Conservation (phyloP, 2,888 invertebrate genomes). For the Lampropteryx suffumata region DNA sequence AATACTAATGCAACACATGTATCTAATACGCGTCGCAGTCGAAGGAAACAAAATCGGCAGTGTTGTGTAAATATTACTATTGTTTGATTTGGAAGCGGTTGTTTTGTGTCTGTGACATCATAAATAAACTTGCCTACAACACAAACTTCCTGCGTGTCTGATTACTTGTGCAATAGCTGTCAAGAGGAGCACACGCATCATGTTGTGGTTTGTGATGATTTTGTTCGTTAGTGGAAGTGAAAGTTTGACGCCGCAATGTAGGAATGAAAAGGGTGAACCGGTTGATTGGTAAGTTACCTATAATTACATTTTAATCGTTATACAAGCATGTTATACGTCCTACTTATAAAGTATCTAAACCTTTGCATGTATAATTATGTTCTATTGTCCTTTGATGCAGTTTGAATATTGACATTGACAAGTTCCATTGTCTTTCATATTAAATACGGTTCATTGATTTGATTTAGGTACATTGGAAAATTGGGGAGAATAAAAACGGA, state of each 20-base stretch:
- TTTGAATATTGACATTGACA: no score
- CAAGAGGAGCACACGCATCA: constrained; percentile 51
- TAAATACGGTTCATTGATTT: no score
- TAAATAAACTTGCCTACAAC: constrained; percentile 45
- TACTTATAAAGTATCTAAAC: no score
- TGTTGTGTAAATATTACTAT: constrained; percentile 60
- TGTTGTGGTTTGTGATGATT: constrained; percentile 50
- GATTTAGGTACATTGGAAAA: no score
- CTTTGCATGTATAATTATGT: no score
- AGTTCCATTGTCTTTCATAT: no score
- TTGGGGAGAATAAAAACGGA: no score
- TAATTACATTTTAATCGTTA: background rate
- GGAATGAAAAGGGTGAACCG: constrained; percentile 84
- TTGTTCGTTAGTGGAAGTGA: constrained; percentile 49
- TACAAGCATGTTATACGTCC: no score
- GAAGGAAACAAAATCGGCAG: constrained; percentile 47
- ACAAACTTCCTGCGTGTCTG: constrained; percentile 59
- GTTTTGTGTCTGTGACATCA: constrained; percentile 57
- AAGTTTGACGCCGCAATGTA: constrained; percentile 70
- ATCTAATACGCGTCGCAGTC: constrained; percentile 10
- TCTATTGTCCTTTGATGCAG: no score
- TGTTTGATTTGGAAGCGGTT: constrained; percentile 57
- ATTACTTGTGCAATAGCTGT: constrained; percentile 50
- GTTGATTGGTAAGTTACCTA: constrained; percentile 86
- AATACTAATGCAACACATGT: background rate